phyloP scores from a whole-genome alignment of 92 coral and sea anemone genomes.

The Siderastrea siderea region DNA sequence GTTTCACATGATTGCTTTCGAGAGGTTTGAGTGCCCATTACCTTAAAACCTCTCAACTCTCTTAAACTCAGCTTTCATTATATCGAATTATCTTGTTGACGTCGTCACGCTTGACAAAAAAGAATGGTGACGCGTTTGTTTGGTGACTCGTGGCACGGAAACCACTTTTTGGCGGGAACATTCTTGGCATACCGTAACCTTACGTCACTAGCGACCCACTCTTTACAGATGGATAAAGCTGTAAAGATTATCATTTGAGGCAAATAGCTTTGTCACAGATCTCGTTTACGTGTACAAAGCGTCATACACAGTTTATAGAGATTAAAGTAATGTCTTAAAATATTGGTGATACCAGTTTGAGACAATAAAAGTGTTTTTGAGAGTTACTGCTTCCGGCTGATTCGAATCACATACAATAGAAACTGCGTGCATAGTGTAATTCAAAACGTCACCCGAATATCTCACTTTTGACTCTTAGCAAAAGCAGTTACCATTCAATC shows the following conservation, averaged over 20 bases:
- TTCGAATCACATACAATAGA: too few species aligned
- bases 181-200: not conserved
- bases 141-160: constrained; percentile 3
- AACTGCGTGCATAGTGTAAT: too few species aligned
- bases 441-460: too few species aligned
- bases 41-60: not conserved
- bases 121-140: not conserved
- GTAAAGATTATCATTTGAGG: not conserved
- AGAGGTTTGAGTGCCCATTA: constrained; percentile 16
- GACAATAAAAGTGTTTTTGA: too few species aligned
- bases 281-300: not conserved
- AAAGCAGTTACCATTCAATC: too few species aligned
- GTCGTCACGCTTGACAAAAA: constrained; percentile 12
- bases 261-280: not conserved
- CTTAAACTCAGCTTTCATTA: not conserved
- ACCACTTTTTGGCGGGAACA: constrained; percentile 25
- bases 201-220: too few species aligned
- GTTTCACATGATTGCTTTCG: not conserved
- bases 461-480: too few species aligned
- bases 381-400: too few species aligned
- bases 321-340: not conserved
- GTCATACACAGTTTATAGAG: not conserved
- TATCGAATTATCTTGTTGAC: constrained; percentile 2
- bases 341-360: not conserved
- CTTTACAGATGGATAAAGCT: not conserved